phyloP scores from a whole-genome alignment of 2,113 vertebrate genomes.

The Atrichornis clamosus region DNA sequence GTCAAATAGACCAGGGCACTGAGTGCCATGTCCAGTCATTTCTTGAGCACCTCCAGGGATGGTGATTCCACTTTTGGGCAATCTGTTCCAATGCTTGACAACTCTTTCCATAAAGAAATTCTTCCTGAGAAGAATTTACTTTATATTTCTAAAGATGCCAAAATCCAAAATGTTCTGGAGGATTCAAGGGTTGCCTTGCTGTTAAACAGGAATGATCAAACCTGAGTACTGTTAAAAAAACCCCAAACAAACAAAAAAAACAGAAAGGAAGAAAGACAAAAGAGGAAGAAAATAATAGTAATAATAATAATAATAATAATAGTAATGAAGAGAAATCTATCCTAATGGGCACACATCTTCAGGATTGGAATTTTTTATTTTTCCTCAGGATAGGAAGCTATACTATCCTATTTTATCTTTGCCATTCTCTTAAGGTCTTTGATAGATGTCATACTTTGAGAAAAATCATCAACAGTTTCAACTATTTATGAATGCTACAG shows the following conservation, averaged over 20 bases:
- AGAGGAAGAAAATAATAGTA: neutral
- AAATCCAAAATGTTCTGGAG: neutral
- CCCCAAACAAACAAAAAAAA: neutral
- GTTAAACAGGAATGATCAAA: neutral
- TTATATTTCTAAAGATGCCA: neutral
- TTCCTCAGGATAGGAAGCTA: neutral
- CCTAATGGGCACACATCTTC: neutral
- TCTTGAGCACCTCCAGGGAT: neutral
- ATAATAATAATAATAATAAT: neutral
- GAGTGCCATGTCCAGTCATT: neutral
- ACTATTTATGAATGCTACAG: slow-evolving; percentile 19
- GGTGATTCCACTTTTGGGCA: neutral
- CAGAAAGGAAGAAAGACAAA: neutral
- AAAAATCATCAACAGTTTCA: slow-evolving; percentile 11
- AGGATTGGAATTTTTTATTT: neutral
- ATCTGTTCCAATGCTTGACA: neutral
- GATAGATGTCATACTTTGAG: neutral
- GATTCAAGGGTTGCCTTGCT: neutral
- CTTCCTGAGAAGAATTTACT: neutral
- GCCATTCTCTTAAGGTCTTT: neutral
- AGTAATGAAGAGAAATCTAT: neutral
- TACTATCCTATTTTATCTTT: slow-evolving; percentile 7
- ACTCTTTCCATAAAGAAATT: neutral
- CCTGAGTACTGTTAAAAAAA: neutral
- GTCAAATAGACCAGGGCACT: neutral